Evolutionary conservation across 2,113 vertebrate genomes (phyloP), one percentile per base, ranked within the genome.

Genomic region (Callocephalon fimbriatum): DNA sequence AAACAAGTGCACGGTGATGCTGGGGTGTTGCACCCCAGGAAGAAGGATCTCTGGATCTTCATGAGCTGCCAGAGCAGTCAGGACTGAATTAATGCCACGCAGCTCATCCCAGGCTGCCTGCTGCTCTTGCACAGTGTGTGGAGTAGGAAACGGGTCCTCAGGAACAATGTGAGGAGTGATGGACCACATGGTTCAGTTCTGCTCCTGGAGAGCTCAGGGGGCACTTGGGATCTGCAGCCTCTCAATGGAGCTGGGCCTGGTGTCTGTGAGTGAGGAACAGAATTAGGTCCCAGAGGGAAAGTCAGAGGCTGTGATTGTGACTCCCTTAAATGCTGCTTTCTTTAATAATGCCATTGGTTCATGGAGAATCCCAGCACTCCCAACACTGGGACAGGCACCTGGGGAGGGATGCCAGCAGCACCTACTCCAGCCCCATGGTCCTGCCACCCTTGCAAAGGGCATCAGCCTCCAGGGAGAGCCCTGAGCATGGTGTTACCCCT

Each of bases 341-440:
- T 73, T 23, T 26, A 37, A 19, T 0, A 44, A 54, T 4, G 2
- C 23, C 20, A 1, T 3, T 0, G 0, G 21, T 8, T 58, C 0
- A 0, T 17, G 42, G 45, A 27, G 31, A 35, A 81, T 44, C 48
- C 21, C 86, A 14, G 32, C 0, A 0, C 15, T 83, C 44, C 67
- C 68, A 1, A 3, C 21, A 6, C 48, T 23, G 62, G 82, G 40
- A 12, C 3, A 5, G 66, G 66, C 54, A 48, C 10, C 12, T 0
- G 0, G 16, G 26, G 21, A 37, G 51, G 32, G 50, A 25, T 19
- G 44, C 8, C 59, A 27, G 19, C 82, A 86, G 50, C 27, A 13
- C 6, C 74, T 8, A 29, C 38, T 26, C 26, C 2, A 2, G 2
- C 40, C 32, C 40, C 0, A 0, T 5, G 17, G 5, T 25, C 21